phyloP scores from a whole-genome alignment of 2,888 invertebrate species.

The Penaeus monodon region DNA sequence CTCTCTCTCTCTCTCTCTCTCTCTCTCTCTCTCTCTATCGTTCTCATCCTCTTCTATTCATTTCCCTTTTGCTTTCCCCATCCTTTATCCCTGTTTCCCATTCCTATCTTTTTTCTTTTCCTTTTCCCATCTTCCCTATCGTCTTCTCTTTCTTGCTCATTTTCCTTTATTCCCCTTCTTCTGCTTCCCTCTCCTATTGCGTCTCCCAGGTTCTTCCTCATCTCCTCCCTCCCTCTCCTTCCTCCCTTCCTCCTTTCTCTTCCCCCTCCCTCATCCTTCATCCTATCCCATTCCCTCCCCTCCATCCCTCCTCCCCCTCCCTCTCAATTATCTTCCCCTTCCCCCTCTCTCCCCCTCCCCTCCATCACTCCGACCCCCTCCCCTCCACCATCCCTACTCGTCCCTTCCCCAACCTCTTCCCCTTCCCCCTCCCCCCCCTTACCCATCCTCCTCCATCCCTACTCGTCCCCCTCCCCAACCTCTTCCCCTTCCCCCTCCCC shows the following conservation, averaged over 20 bases:
- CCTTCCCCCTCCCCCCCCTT: neutral
- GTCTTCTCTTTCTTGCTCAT: neutral
- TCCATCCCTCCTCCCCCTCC: neutral
- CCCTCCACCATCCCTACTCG: neutral
- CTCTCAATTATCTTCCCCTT: neutral
- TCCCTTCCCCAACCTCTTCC: neutral
- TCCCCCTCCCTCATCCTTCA: neutral
- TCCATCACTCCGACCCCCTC: neutral
- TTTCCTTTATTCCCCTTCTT: neutral
- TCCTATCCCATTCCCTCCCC: neutral
- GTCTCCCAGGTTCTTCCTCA: neutral
- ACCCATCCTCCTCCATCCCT: neutral
- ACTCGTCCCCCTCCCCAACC: neutral
- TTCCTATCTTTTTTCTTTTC: neutral
- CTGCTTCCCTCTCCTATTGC: neutral
- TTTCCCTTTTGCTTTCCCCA: too few species aligned
- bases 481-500: neutral
- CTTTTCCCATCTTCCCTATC: neutral
- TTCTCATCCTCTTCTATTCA: neutral
- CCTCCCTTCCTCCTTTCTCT: neutral
- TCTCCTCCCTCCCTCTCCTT: neutral
- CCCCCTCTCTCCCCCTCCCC: neutral
- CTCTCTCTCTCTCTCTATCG: neutral
- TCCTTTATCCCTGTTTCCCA: neutral
- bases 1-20: neutral